A percentile compares a stretch with the other conserved stretches of the same genome.
Conservation (phyloP, 2,113 vertebrate species). For the Protobothrops flavoviridis region DNA sequence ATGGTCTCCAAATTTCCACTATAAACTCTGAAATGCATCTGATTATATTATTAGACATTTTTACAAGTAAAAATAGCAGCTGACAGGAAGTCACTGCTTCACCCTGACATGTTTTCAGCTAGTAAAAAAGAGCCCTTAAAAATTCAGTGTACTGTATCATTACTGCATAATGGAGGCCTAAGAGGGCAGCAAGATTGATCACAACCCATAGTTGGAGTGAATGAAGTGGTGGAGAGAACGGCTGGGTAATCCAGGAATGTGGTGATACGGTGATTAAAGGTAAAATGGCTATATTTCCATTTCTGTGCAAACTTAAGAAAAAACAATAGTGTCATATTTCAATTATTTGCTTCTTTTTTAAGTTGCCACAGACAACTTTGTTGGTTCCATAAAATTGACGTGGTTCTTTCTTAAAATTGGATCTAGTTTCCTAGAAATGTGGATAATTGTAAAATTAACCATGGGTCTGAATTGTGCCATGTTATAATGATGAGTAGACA, state of each 20-base stretch:
- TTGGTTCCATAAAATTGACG: neutral
- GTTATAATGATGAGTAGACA: neutral
- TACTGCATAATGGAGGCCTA: neutral
- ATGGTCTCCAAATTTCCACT: neutral
- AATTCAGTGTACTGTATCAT: neutral
- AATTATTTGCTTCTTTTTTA: too few species aligned
- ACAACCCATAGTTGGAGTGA: too few species aligned
- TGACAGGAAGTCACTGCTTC: neutral
- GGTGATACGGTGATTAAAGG: too few species aligned
- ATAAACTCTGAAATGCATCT: neutral
- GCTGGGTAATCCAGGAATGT: too few species aligned
- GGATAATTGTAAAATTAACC: neutral
- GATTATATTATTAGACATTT: neutral
- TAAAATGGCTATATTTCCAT: too few species aligned
- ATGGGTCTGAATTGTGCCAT: neutral
- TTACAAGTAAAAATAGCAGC: neutral
- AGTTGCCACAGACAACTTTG: too few species aligned
- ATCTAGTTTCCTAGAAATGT: neutral
- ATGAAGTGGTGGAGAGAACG: too few species aligned
- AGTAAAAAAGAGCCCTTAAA: neutral
- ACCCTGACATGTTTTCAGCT: neutral
- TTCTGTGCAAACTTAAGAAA: too few species aligned
- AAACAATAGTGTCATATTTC: too few species aligned
- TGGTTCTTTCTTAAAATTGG: neutral
- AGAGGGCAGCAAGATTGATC: too few species aligned